These are phyloP conservation scores for Panzeria rudis DNA, from an alignment of 2,888 invertebrate genomes.

Conservation along the genomic window DNA sequence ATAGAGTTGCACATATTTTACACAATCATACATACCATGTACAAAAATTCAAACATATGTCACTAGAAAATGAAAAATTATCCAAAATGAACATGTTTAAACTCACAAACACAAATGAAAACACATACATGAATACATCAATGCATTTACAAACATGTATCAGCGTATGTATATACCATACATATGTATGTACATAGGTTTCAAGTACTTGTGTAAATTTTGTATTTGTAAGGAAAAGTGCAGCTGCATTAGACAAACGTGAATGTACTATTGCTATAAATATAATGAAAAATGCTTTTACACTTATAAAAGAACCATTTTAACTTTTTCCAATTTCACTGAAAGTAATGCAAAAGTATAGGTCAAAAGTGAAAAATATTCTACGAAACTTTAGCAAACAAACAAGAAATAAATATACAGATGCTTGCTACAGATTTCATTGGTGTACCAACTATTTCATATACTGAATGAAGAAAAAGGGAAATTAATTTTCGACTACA, in stretches of 20 bases:
- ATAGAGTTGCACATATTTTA: constrained; percentile 4
- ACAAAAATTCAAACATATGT: constrained; percentile 47
- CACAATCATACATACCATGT: neutral
- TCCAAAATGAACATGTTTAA: constrained; percentile 69
- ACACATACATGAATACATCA: neutral
- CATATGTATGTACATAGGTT: neutral
- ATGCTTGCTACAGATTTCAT: constrained; percentile 7
- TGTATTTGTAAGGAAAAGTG: constrained; percentile 47
- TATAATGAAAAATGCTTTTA: constrained; percentile 61
- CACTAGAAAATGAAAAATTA: constrained; percentile 75
- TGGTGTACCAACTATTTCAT: constrained; percentile 7
- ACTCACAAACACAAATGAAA: constrained; percentile 39
- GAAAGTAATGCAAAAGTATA: constrained; percentile 34
- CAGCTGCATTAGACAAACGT: constrained; percentile 72
- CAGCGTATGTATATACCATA: neutral
- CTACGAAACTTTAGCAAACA: neutral
- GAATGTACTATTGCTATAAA: constrained; percentile 61
- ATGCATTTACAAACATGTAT: neutral
- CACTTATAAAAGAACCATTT: constrained; percentile 22
- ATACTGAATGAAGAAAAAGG: neutral
- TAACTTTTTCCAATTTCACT: constrained; percentile 43
- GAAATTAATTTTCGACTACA: constrained; percentile 35
- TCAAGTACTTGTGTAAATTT: constrained; percentile 14
- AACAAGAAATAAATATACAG: neutral
- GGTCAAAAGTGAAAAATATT: constrained; percentile 49